Evolutionary conservation across 1,140 invertebrate genomes (phyloP), one percentile per base, ranked within the genome.

Genomic region (Onthophagus taurus): DNA sequence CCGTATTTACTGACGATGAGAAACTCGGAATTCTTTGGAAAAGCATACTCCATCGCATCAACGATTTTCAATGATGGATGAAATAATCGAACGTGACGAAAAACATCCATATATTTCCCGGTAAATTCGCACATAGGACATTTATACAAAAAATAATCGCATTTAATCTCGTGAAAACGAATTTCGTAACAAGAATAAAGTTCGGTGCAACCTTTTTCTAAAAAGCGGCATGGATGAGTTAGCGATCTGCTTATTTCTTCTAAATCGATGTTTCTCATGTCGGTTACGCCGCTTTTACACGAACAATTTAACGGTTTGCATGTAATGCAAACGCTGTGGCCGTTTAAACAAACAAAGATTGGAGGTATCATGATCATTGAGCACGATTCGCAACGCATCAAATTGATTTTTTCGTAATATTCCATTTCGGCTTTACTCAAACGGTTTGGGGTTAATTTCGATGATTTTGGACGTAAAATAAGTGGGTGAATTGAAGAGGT

Each of bases 11-110:
- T 54, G 14, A 51, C 47, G 5, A 52, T 48, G 4, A 61, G n/a
- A 39, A 58, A 61, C 19, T 56, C 52, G 5, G 49, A 47, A 37
- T 50, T 31, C 35, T 49, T 59, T 9, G 52, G 50, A 35, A 61
- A 59, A 7, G 38, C 21, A 26, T 23, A 16, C 4, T 48, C 33
- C 9, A 41, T 46, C 16, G 46, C 45, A 16, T 56, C 47, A n/a
- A 48, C 30, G 0, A 59, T 42, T 48, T 56, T 59, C 4, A 48
- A 43, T 8, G 55, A 59, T 6, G 53, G 49, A 31, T 61, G 59
- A 8, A 54, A 49, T 1, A 59, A 38, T 26, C 51, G 54, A 13
- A 59, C 44, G 45, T 61, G 59, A 7, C 36, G 31, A 9, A 39
- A 7, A 30, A 59, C 49, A 6, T 48, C 16, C n/a, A 47, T 42